These are phyloP conservation scores for Aporophyla nigra DNA, from an alignment of 2,888 invertebrate genomes.

Conservation along the genomic window DNA sequence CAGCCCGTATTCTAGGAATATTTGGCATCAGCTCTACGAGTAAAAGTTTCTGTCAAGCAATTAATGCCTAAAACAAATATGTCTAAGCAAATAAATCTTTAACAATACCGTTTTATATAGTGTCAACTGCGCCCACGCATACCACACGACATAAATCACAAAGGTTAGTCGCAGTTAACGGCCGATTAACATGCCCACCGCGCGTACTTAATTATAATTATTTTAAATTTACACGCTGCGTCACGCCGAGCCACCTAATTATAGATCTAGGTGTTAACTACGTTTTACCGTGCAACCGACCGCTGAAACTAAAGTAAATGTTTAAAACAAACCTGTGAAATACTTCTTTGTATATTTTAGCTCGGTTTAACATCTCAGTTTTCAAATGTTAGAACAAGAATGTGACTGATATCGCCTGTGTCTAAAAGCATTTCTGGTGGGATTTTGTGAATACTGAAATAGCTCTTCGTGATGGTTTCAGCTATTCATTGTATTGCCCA, in stretches of 20 bases:
- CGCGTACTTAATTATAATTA: conserved; percentile 65
- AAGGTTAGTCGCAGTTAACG: conserved; percentile 58
- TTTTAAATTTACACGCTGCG: conserved; percentile 69
- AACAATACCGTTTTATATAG: conserved; percentile 25
- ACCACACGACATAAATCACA: conserved; percentile 53
- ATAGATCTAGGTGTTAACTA: conserved; percentile 66
- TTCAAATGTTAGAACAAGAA: conserved; percentile 39
- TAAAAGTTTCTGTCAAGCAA: neutral
- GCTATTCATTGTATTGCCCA: conserved; percentile 1
- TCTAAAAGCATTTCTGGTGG: conserved; percentile 20
- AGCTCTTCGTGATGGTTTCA: neutral
- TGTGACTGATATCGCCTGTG: conserved; percentile 39
- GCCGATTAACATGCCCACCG: conserved; percentile 56
- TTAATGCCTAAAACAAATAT: conserved; percentile 1
- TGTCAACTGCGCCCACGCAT: conserved; percentile 46
- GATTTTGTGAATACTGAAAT: conserved; percentile 13
- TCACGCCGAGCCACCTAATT: conserved; percentile 69
- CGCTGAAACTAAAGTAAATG: conserved; percentile 34
- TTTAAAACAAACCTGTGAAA: conserved; percentile 41
- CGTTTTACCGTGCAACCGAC: conserved; percentile 36
- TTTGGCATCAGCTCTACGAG: neutral
- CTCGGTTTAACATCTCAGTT: conserved; percentile 48
- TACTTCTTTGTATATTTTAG: conserved; percentile 51
- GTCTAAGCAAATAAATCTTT: conserved; percentile 12
- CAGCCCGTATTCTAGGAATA: too few species aligned